These are phyloP conservation scores for Drosophila truncata DNA, from an alignment of 1,140 invertebrate genomes.

Conservation along the genomic window DNA sequence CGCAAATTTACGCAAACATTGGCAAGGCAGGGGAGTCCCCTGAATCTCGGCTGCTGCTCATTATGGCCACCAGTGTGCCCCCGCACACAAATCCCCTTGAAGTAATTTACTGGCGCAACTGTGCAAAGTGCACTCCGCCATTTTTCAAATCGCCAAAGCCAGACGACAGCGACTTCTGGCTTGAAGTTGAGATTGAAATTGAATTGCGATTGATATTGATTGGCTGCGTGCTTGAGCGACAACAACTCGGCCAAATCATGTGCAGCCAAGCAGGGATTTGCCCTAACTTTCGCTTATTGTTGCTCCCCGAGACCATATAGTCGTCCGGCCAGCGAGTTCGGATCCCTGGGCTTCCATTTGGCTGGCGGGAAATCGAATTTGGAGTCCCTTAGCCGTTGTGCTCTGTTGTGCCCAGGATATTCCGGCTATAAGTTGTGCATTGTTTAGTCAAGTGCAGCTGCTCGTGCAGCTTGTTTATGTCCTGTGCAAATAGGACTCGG, in stretches of 20 bases:
- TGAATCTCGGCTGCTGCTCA: slow-evolving; percentile 56
- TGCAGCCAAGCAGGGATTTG: slow-evolving; percentile 67
- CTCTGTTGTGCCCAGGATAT: slow-evolving; percentile 21
- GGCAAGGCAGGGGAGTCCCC: slow-evolving; percentile 19
- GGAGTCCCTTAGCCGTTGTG: slow-evolving; percentile 28
- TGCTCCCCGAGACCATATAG: slow-evolving; percentile 29
- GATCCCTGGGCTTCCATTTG: slow-evolving; percentile 41
- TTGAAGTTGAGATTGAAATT: slow-evolving; percentile 80
- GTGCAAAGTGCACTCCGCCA: slow-evolving; percentile 74
- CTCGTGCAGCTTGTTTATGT: slow-evolving; percentile 73
- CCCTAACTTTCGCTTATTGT: slow-evolving; percentile 77
- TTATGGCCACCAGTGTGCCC: slow-evolving; percentile 61
- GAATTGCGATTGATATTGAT: slow-evolving; percentile 83
- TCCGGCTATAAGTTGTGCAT: slow-evolving; percentile 58
- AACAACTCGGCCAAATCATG: slow-evolving; percentile 74
- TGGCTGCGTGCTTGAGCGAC: slow-evolving; percentile 81
- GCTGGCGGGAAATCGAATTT: slow-evolving; percentile 74
- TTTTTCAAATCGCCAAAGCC: slow-evolving; percentile 73
- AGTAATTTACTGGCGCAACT: slow-evolving; percentile 77
- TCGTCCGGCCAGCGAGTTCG: neutral
- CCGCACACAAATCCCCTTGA: slow-evolving; percentile 67
- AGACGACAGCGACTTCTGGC: slow-evolving; percentile 71
- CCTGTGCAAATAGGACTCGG: slow-evolving; percentile 55
- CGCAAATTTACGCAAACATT: slow-evolving; percentile 73
- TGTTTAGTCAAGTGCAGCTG: slow-evolving; percentile 81